Base-by-base conservation (phyloP, 2,888 invertebrate species). In the Caenorhabditis angaria region DNA sequence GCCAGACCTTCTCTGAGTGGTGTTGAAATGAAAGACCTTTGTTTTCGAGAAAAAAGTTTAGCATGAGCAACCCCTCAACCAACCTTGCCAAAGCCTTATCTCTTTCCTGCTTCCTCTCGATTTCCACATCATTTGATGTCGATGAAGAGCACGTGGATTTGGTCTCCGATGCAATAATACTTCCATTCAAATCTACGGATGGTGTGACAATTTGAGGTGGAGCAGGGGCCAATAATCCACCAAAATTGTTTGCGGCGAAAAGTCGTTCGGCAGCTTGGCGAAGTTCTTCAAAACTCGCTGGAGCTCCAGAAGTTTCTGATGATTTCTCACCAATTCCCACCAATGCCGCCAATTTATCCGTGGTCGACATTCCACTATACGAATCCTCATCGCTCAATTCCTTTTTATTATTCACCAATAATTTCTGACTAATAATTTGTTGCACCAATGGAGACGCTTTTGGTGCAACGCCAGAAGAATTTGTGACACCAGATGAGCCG, bases 321-420 rank as follows among this genome's bases (percentile, higher is more conserved):
- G 53, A 25, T 12, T 59, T 59, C 1, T 60, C 64, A 32, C 32
- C 60, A 25, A 71, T 66, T 32, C 82, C 82, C n/a, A 81, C 82
- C 12, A 82, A 68, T 54, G 80, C 80, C 2, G 82, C 82, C n/a
- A 82, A 65, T 61, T 77, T 78, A 50, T 82, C 82, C 1, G 76
- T 70, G 22, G 74, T 76, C 2, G 79, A 77, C 74, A 77, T 70
- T n/a, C 32, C 32, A 5, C 6, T 8, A 14, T 58, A 58, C 2
- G 54, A 67, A 24, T 77, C 76, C n/a, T 76, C 76, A 12, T 78
- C 78, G 22, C 70, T 62, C 63, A 63, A 71, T 41, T 24, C 35
- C 2, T 24, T 20, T 4, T 47, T 47, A 1, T n/a, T n/a, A 27
- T 18, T 14, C 6, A 41, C 41, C n/a, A n/a, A n/a, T n/a, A n/a